A percentile compares a stretch with the other conserved stretches of the same genome.
phyloP scores from a whole-genome alignment of 2,113 vertebrate species.

The Pao palembangensis region DNA sequence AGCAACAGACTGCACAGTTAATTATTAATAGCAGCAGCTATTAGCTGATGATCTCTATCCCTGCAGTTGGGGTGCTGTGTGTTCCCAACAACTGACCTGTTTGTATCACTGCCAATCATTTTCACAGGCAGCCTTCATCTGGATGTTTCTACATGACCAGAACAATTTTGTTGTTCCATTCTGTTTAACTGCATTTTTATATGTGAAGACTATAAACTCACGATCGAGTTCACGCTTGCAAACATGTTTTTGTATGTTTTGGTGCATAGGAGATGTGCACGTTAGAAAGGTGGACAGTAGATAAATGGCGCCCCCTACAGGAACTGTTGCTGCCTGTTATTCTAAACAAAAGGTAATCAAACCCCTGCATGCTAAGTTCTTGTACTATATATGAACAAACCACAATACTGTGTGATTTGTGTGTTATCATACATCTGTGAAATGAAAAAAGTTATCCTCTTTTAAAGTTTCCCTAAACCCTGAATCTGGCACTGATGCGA shows the following conservation, averaged over 20 bases:
- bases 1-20: too few relatives aligned
- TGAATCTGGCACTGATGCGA: constrained; percentile 45
- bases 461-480: constrained; percentile 51
- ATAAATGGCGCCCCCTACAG: constrained; percentile 67
- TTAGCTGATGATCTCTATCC: too few relatives aligned
- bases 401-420: constrained; percentile 11
- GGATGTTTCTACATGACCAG: too few relatives aligned
- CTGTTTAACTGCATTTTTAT: not conserved
- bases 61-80: too few relatives aligned
- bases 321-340: constrained; percentile 80
- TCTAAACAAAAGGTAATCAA: constrained; percentile 75
- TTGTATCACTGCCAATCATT: too few relatives aligned
- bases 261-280: constrained; percentile 79
- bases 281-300: constrained; percentile 58
- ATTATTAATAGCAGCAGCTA: too few relatives aligned
- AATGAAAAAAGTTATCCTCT: constrained; percentile 55
- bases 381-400: constrained; percentile 6
- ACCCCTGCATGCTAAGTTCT: not conserved
- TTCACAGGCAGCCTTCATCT: too few relatives aligned
- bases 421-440: constrained; percentile 40
- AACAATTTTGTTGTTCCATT: not conserved
- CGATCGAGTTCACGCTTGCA: not conserved
- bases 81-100: too few relatives aligned
- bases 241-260: constrained; percentile 1
- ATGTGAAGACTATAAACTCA: not conserved